A percentile compares a stretch with the other conserved stretches of the same genome.
These are phyloP conservation scores for Desmophyllum pertusum DNA, from an alignment of 92 coral and sea anemone genomes.

Conservation along the genomic window DNA sequence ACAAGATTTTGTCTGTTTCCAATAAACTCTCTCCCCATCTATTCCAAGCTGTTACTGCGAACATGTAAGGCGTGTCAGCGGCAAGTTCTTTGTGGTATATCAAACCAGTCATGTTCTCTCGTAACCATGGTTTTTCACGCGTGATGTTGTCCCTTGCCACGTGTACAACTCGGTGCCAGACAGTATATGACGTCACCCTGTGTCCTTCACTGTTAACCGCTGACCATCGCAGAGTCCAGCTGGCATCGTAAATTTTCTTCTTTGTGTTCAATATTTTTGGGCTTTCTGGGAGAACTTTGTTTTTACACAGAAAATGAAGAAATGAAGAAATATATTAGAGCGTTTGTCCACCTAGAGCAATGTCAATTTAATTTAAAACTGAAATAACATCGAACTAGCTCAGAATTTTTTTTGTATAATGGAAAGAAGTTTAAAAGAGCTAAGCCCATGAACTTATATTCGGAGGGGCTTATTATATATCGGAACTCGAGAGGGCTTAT, in stretches of 20 bases:
- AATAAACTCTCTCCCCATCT: conserved; percentile 38
- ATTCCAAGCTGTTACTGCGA: conserved; percentile 42
- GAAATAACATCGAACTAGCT: too few relatives aligned
- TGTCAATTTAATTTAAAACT: too few relatives aligned
- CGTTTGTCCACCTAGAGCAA: too few relatives aligned
- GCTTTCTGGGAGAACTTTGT: conserved; percentile 30
- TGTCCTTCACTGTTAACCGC: conserved; percentile 29
- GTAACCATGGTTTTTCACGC: conserved; percentile 1
- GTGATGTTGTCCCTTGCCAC: background rate
- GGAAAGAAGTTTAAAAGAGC: too few relatives aligned
- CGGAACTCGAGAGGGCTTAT: too few relatives aligned
- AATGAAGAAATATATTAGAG: background rate
- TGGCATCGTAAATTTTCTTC: background rate
- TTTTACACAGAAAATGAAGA: background rate
- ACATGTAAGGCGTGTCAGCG: conserved; percentile 17
- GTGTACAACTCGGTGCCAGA: conserved; percentile 3
- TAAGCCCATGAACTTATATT: too few relatives aligned
- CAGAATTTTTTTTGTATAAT: too few relatives aligned
- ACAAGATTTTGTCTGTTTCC: background rate
- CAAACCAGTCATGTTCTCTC: conserved; percentile 20
- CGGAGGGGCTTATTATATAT: too few relatives aligned
- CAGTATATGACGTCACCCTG: conserved; percentile 15
- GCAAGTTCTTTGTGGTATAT: conserved; percentile 18
- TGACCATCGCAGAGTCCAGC: conserved; percentile 34
- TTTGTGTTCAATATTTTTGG: conserved; percentile 29